Base-by-base conservation (phyloP, 2,888 invertebrate species). In the Apamea epomidion region DNA sequence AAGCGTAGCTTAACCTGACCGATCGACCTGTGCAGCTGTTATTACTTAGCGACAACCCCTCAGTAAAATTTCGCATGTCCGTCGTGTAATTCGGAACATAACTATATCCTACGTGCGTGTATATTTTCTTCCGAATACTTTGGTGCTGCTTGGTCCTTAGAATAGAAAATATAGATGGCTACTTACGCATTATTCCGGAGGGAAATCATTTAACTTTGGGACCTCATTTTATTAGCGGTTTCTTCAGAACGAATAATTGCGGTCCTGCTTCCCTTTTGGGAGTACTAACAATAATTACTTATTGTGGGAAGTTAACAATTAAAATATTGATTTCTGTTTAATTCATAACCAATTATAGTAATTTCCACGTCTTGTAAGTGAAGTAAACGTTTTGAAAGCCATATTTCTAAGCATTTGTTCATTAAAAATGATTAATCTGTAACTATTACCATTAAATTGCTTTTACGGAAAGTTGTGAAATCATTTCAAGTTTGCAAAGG, bases 161-260 rank as follows among this genome's bases (percentile, higher is more conserved):
- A 65, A 65, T 25, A 5, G 51, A 37, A 32, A n/a, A 48, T 45
- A 45, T 64, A 48, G 64, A 2, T 67, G 1, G 37, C 54, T 48
- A 18, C n/a, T 18, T 51, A 45, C 29, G 60, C 1, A 29, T 37
- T 42, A 80, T 67, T 67, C 72, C 64, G 10, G 12, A n/a, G 67
- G 67, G 80, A 80, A 80, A 80, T 80, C 51, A 73, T 67, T 42
- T 67, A 29, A 60, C 67, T 80, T 67, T 42, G 25, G 29, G 18
- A 51, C 70, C 18, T 51, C 25, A 18, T 73, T 80, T 80, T 72
- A 67, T 60, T 51, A 67, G 51, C 21, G 37, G 67, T 25, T 80
- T 80, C 72, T 67, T 58, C 18, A 80, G 48, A 80, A n/a, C 80
- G 69, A 79, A 51, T 72, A 37, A 72, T 72, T 72, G 54, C 25